phyloP scores from a whole-genome alignment of 2,888 invertebrate genomes.

The Agapetus fuscipes region DNA sequence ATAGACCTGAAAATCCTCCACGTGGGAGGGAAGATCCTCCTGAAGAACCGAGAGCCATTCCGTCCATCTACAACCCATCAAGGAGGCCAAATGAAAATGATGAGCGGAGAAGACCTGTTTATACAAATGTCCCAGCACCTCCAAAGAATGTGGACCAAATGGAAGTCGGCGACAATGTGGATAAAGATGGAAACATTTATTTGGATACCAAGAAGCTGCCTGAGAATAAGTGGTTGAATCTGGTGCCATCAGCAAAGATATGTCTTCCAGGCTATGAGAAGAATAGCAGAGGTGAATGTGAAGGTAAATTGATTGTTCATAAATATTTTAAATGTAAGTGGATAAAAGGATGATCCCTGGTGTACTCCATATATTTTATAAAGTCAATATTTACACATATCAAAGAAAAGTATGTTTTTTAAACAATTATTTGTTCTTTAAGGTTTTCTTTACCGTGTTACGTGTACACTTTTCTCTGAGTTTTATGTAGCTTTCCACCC shows the following conservation, averaged over 20 bases:
- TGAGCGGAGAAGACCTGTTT: neutral
- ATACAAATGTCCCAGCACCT: constrained; percentile 2
- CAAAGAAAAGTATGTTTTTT: too few species aligned
- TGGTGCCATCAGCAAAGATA: constrained; percentile 28
- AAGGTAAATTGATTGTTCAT: constrained; percentile 44
- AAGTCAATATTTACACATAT: too few species aligned
- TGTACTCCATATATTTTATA: too few species aligned
- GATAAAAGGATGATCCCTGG: constrained; percentile 11
- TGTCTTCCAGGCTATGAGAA: constrained; percentile 46
- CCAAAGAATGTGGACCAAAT: neutral
- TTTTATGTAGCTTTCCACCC: too few species aligned
- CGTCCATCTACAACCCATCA: neutral
- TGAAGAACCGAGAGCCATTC: neutral
- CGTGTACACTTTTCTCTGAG: too few species aligned
- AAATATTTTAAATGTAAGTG: too few species aligned
- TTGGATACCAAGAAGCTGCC: constrained; percentile 30
- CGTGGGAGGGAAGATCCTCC: neutral
- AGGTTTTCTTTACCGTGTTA: too few species aligned
- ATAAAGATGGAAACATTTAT: constrained; percentile 29
- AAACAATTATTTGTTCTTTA: too few species aligned
- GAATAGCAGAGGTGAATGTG: constrained; percentile 47
- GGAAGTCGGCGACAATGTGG: constrained; percentile 24
- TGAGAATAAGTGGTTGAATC: constrained; percentile 32
- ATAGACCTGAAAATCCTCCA: neutral
- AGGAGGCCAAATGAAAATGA: too few species aligned